Base-by-base conservation (phyloP, 2,888 invertebrate species). In the Argynnis bischoffii region DNA sequence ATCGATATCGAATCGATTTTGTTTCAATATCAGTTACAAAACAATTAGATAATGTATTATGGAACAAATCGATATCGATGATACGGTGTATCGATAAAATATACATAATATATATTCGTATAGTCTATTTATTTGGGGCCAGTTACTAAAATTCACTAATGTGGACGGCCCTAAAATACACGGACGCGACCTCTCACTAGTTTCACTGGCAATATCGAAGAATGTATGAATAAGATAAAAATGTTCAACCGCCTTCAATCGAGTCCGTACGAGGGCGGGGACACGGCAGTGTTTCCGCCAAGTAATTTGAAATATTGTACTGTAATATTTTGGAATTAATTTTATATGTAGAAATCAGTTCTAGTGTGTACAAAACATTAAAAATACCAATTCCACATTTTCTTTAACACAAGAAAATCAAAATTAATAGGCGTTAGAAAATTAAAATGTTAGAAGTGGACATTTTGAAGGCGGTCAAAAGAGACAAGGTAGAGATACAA, bases 131-230 rank as follows among this genome's bases (percentile, higher is more conserved):
- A 31, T 26, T 26, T 59, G 41, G 31, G 55, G 64, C 72, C 73
- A 73, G 73, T 67, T 73, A 73, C 73, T 73, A 55, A 73, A 70
- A 73, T 68, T 69, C 50, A 69, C 72, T 72, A 70, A 72, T 70
- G 70, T 72, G 70, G 69, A 31, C 66, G 65, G 60, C 64, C 63
- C 55, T 65, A 69, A 64, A 67, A 66, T 47, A 66, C 16, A n/a
- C 14, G 26, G 64, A 56, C 70, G 69, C 64, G 64, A 26, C 69
- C 71, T 72, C 72, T 71, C 71, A 71, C 69, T 71, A 74, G 69
- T 63, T 69, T 73, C 73, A 71, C 69, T 70, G 74, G 74, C 74
- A 71, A 35, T 18, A 61, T 56, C 69, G 67, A 64, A 65, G 57
- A 53, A 66, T 60, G 67, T 57, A 66, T 21, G 59, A 55, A n/a